Evolutionary conservation across 2,888 invertebrate species (phyloP), one percentile per base, ranked within the genome.

Genomic region (Agrilus mali): DNA sequence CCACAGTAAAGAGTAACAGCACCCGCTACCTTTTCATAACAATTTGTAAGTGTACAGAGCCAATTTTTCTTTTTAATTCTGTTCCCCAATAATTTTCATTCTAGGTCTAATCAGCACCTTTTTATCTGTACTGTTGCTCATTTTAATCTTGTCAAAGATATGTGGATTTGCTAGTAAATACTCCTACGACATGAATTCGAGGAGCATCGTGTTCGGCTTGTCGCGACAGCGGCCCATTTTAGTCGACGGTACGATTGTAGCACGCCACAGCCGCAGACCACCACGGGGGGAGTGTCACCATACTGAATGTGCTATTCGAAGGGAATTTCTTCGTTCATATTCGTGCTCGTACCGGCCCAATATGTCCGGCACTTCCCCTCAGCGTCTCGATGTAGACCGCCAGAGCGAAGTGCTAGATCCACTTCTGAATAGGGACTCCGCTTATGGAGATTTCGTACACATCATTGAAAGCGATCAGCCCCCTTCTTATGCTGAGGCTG

Each of bases 141-240:
- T 65, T 2, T 55, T 65, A 14, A 61, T 66, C 13, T 55, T 65
- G 32, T 62, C 64, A 7, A 62, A 61, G 50, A 55, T 65, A 27
- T 59, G 64, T 43, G 57, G 63, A 31, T 61, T 64, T 43, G 63
- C 63, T 14, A 64, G 61, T 44, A 65, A 64, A 41, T 51, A 54
- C 6, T 50, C 46, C n/a, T 36, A 43, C 13, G 40, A 43, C 14
- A 35, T 43, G 14, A 42, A 36, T 14, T 32, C 43, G 10, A 40
- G 43, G 15, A 40, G 40, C 5, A 14, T 43, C 12, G 34, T 38
- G 7, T 22, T 38, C 8, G 39, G 44, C 12, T 40, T 34, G 22
- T 32, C 41, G 17, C 40, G 41, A 14, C 40, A 41, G n/a, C 34
- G 38, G 2, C 13, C 33, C 7, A 16, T 35, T 3, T 37, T 42